Percentiles rank a stretch among this genome's conserved stretches.
Evolutionary conservation across 1,140 invertebrate species (phyloP).

Genomic region (Drosophila bocqueti): DNA sequence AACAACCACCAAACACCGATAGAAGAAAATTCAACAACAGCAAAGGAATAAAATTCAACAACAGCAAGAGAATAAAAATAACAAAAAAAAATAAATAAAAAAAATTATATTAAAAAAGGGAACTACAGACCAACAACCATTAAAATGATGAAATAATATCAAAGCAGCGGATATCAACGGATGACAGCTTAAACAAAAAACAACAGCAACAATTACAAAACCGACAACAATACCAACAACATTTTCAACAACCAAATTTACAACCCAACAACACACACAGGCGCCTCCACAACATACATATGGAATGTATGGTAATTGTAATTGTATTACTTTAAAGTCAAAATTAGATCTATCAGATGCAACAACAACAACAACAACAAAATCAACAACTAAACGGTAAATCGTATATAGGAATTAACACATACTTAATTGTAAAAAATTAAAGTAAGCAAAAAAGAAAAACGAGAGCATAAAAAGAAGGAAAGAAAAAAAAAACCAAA

Average conservation of each 20-base stretch:
- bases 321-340: slow-evolving; percentile 46
- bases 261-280: slow-evolving; percentile 23
- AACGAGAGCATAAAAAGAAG: slow-evolving; percentile 38
- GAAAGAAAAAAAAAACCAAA: slow-evolving; percentile 33
- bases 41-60: not conserved
- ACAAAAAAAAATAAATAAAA: not conserved
- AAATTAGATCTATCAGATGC: slow-evolving; percentile 32
- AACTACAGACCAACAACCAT: slow-evolving; percentile 11
- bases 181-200: slow-evolving; percentile 14
- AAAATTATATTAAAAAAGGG: not conserved
- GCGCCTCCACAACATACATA: slow-evolving; percentile 13
- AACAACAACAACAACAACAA: slow-evolving; percentile 29
- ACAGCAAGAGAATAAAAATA: slow-evolving; percentile 7
- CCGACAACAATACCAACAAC: slow-evolving; percentile 9
- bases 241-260: slow-evolving; percentile 12
- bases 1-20: slow-evolving; percentile 19
- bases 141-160: slow-evolving; percentile 7
- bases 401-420: slow-evolving; percentile 17
- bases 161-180: slow-evolving; percentile 9
- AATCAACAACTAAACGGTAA: slow-evolving; percentile 19
- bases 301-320: slow-evolving; percentile 37
- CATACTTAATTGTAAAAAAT: slow-evolving; percentile 32
- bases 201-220: not conserved
- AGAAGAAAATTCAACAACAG: slow-evolving; percentile 10
- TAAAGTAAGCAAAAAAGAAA: slow-evolving; percentile 23